These are phyloP conservation scores for Ursus arctos DNA, from an alignment of 2,113 vertebrate species.

Conservation along the genomic window DNA sequence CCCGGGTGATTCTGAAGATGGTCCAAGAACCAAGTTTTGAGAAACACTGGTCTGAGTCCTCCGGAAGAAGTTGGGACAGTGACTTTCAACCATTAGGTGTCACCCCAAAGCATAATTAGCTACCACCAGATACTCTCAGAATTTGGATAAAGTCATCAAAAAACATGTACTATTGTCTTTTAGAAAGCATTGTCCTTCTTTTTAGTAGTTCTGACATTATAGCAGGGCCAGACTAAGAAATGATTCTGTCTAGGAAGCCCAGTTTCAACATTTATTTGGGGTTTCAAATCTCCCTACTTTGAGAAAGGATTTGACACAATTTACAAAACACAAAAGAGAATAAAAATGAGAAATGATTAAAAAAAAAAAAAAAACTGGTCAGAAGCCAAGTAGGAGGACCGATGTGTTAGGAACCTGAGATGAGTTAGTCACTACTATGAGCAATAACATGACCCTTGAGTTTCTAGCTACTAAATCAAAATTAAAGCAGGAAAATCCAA, in stretches of 20 bases:
- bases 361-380: neutral
- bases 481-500: conserved; percentile 17
- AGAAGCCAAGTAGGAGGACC: conserved; percentile 29
- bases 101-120: conserved; percentile 51
- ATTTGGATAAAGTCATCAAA: conserved; percentile 28
- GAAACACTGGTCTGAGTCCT: neutral
- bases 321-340: conserved; percentile 51
- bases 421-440: conserved; percentile 45
- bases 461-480: conserved; percentile 37
- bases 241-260: conserved; percentile 70
- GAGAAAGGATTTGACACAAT: conserved; percentile 39
- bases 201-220: conserved; percentile 56
- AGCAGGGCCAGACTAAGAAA: conserved; percentile 47
- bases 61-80: neutral
- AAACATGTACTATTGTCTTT: conserved; percentile 9
- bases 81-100: conserved; percentile 59
- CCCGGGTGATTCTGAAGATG: neutral
- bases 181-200: conserved; percentile 53
- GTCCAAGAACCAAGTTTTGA: neutral
- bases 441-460: neutral
- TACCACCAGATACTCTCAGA: neutral
- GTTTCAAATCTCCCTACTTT: conserved; percentile 22
- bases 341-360: conserved; percentile 21
- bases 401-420: conserved; percentile 42
- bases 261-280: conserved; percentile 60